phyloP scores from a whole-genome alignment of 2,113 vertebrate genomes.

The Seriola dumerili region DNA sequence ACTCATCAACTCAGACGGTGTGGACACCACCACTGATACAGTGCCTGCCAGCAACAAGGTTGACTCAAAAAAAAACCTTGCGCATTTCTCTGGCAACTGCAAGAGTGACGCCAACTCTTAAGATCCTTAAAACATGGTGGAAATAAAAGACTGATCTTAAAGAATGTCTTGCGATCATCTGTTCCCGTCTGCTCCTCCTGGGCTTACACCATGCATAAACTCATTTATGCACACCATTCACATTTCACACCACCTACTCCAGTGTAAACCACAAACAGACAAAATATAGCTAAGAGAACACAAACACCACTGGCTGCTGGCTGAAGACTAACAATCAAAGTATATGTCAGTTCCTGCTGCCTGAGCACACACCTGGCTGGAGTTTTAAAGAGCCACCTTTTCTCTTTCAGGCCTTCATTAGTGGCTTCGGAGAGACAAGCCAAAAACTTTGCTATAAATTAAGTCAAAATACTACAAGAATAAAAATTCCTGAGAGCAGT shows the following conservation, averaged over 20 bases:
- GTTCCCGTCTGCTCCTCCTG: constrained; percentile 40
- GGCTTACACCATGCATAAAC: constrained; percentile 78
- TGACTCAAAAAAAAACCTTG: constrained; percentile 90
- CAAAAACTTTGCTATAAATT: constrained; percentile 29
- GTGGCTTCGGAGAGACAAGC: constrained; percentile 24
- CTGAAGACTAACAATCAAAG: constrained; percentile 36
- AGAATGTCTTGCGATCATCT: constrained; percentile 34
- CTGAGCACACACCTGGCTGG: constrained; percentile 6
- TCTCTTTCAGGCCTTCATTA: not conserved
- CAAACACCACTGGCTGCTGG: constrained; percentile 48
- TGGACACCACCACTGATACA: constrained; percentile 5
- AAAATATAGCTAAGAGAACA: constrained; percentile 49
- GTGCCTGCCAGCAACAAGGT: constrained; percentile 84
- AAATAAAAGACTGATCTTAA: constrained; percentile 66
- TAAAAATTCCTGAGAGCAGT: constrained; percentile 49
- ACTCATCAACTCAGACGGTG: constrained; percentile 44
- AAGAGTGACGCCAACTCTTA: constrained; percentile 26
- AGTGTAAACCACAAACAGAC: constrained; percentile 69
- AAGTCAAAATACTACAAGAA: constrained; percentile 48
- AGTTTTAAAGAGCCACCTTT: constrained; percentile 9
- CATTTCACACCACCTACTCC: constrained; percentile 78
- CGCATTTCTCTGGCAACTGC: constrained; percentile 77
- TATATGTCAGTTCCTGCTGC: constrained; percentile 27
- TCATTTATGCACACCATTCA: constrained; percentile 94
- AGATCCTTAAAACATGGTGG: constrained; percentile 46